Evolutionary conservation across 2,113 vertebrate genomes (phyloP).

Genomic region (Podilymbus podiceps): DNA sequence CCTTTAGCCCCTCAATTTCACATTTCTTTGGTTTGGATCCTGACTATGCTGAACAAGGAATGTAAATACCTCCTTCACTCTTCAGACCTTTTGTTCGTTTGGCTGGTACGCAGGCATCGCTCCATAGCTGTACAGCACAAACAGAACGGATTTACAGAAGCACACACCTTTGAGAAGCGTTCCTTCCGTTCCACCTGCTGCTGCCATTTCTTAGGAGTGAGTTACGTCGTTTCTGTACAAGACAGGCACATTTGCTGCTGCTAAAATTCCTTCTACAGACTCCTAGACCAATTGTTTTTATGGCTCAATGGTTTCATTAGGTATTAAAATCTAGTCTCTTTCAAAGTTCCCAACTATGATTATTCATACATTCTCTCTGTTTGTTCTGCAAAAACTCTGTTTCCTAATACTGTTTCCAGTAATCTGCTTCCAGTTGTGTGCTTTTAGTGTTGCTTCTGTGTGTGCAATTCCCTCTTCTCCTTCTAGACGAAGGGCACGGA

Average conservation of each 20-base stretch:
- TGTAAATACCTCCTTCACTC: rapidly evolving
- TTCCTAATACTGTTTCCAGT: background rate
- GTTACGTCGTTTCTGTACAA: background rate
- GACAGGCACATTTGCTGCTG: background rate
- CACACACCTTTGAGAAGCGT: too few relatives aligned
- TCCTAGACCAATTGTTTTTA: background rate
- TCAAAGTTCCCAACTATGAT: background rate
- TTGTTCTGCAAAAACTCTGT: background rate
- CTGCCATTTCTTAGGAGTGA: background rate
- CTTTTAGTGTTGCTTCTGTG: background rate
- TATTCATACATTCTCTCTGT: background rate
- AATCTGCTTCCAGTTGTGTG: background rate
- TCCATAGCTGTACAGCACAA: background rate
- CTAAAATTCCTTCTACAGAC: background rate
- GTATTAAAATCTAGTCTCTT: background rate
- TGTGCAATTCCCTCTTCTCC: background rate
- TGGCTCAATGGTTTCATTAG: background rate
- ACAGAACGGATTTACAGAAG: too few relatives aligned
- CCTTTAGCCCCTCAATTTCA: background rate
- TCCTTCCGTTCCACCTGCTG: background rate
- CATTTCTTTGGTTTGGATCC: background rate
- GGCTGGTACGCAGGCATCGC: rapidly evolving
- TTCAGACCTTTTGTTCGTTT: rapidly evolving
- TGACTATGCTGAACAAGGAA: background rate
- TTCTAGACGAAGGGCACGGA: rapidly evolving